phyloP scores from a whole-genome alignment of 2,113 vertebrate genomes.

The Alces alces region DNA sequence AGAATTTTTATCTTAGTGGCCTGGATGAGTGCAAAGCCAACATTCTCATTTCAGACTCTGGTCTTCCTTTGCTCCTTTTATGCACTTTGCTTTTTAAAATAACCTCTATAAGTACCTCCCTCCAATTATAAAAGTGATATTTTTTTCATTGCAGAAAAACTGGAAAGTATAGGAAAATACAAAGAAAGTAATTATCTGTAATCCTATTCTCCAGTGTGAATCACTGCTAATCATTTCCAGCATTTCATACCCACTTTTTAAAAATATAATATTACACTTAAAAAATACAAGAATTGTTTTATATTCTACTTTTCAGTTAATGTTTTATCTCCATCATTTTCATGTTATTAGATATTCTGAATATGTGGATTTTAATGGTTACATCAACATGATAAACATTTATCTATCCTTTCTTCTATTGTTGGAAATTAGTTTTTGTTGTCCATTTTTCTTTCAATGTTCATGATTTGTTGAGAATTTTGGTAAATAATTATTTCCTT shows the following conservation, averaged over 20 bases:
- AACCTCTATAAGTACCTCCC: not conserved
- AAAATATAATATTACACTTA: not conserved
- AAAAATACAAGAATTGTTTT: not conserved
- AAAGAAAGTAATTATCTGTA: not conserved
- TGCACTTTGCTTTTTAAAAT: not conserved
- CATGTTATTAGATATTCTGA: not conserved
- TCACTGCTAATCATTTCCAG: not conserved
- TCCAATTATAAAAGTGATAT: not conserved
- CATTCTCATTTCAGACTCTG: not conserved
- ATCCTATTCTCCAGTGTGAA: not conserved
- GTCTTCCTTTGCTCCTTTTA: conserved; percentile 1
- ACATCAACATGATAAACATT: not conserved
- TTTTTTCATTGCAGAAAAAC: not conserved
- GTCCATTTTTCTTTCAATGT: not conserved
- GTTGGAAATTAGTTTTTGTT: conserved; percentile 2
- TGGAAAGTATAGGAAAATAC: not conserved
- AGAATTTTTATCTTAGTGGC: not conserved
- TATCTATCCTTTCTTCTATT: not conserved
- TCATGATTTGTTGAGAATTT: not conserved
- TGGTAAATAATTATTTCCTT: not conserved
- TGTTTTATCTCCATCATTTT: conserved; percentile 16
- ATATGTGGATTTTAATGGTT: conserved; percentile 8
- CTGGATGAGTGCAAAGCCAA: not conserved
- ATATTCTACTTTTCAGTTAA: not conserved
- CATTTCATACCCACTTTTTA: not conserved